Base-by-base conservation (phyloP, 2,113 vertebrate species). In the Donacobius atricapilla region DNA sequence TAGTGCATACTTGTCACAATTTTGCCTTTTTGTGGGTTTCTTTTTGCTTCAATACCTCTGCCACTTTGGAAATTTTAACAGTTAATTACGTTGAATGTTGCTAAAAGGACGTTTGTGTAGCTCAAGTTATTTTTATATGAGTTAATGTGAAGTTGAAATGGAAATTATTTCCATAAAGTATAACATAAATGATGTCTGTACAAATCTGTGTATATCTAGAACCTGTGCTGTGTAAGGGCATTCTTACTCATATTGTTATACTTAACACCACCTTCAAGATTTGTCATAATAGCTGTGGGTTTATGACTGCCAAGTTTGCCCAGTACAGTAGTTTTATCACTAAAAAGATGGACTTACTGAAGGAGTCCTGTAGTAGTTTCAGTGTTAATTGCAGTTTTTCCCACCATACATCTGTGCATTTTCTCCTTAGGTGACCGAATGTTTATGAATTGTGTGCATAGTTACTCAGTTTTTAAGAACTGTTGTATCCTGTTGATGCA, bases 401-500 rank as follows among this genome's bases (percentile, higher is more conserved):
- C 98, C 98, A 98, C 95, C 97, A 97, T 96, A 97, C 98, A 98
- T 98, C 97, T 98, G 97, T 99, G 98, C 98, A 98, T 98, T 98
- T 98, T 98, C 98, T 98, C 98, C 98, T 98, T 98, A 98, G 98
- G 97, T 98, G 98, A 98, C 97, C 96, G 98, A 99, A 98, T 99
- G 99, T 99, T 98, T 98, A 97, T 98, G 88, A 98, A 98, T 93
- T 98, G 98, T 99, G 98, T 99, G 98, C 98, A 98, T 99, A 99
- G 98, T 99, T 99, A 98, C 97, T 98, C 98, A 98, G 98, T 98
- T 98, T 98, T 98, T 99, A 98, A 98, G 97, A 98, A 96, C 98
- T 98, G 98, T 98, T 98, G 97, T 99, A 98, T 98, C 98, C 98
- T 98, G 98, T 99, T 98, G 96, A 98, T 98, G 98, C 98, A 98